phyloP scores from a whole-genome alignment of 2,113 vertebrate species.

The Cranoglanis bouderius region DNA sequence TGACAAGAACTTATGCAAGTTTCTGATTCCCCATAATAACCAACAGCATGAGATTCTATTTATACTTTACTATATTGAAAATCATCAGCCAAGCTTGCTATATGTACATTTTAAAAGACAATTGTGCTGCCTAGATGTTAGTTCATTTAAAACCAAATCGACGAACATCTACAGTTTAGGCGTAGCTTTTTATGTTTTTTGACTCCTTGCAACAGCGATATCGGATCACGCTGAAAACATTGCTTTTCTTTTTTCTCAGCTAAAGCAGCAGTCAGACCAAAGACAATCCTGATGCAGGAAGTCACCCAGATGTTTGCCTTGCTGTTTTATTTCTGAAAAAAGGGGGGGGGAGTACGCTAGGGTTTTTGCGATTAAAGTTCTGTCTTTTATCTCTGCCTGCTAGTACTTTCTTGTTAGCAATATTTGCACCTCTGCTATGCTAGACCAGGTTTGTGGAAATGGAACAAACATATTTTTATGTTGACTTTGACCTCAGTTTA shows the following conservation, averaged over 20 bases:
- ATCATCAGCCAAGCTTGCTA: background rate
- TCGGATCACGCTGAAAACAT: background rate
- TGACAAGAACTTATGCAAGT: background rate
- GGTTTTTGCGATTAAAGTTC: background rate
- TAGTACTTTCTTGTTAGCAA: background rate
- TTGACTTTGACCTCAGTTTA: background rate
- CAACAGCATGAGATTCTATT: conserved; percentile 4
- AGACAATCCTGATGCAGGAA: background rate
- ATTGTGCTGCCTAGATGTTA: background rate
- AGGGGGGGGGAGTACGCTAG: too few relatives aligned
- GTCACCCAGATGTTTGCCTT: background rate
- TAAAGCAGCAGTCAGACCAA: background rate
- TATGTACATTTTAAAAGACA: background rate
- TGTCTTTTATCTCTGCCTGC: background rate
- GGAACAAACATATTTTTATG: background rate
- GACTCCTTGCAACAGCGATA: background rate
- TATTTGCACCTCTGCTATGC: background rate
- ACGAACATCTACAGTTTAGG: background rate
- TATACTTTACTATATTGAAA: background rate
- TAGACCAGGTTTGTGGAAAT: background rate
- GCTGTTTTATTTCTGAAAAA: background rate
- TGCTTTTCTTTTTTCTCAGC: background rate
- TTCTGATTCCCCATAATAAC: background rate
- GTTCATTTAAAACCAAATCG: background rate
- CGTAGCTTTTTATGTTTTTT: background rate